A percentile compares a stretch with the other conserved stretches of the same genome.
phyloP scores from a whole-genome alignment of 2,113 vertebrate genomes.

The Vombatus ursinus region DNA sequence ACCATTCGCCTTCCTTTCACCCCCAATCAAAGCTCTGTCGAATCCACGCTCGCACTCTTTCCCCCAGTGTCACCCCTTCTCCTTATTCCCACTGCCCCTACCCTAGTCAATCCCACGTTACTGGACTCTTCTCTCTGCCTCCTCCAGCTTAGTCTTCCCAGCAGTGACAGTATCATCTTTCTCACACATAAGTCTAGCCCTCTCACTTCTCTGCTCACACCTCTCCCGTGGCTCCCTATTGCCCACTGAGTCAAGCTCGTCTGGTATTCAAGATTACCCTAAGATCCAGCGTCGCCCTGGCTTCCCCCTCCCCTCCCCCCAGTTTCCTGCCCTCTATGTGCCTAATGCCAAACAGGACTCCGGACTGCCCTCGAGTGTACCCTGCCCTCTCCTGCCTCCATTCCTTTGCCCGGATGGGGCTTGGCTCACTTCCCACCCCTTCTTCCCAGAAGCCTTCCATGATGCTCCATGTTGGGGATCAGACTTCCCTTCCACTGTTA shows the following conservation, averaged over 20 bases:
- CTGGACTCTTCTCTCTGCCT: not conserved
- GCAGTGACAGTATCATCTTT: not conserved
- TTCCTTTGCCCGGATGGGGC: not conserved
- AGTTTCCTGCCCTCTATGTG: not conserved
- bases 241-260: not conserved
- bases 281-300: not conserved
- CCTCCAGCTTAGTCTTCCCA: not conserved
- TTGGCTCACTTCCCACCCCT: not conserved
- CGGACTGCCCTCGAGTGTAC: not conserved
- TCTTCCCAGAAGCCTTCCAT: no score
- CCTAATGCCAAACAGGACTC: not conserved
- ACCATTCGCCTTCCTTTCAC: not conserved
- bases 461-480: no score
- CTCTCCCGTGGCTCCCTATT: not conserved
- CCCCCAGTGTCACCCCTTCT: not conserved
- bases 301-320: not conserved
- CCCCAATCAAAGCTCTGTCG: not conserved
- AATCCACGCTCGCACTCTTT: not conserved
- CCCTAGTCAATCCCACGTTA: not conserved
- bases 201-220: not conserved
- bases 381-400: not conserved
- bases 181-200: not conserved
- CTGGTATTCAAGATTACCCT: not conserved
- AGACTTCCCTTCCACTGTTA: not conserved
- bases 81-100: slow-evolving; percentile 7